A percentile compares a stretch with the other conserved stretches of the same genome.
Evolutionary conservation across 1,140 invertebrate genomes (phyloP).

Genomic region (Trypoxylus dichotomus): DNA sequence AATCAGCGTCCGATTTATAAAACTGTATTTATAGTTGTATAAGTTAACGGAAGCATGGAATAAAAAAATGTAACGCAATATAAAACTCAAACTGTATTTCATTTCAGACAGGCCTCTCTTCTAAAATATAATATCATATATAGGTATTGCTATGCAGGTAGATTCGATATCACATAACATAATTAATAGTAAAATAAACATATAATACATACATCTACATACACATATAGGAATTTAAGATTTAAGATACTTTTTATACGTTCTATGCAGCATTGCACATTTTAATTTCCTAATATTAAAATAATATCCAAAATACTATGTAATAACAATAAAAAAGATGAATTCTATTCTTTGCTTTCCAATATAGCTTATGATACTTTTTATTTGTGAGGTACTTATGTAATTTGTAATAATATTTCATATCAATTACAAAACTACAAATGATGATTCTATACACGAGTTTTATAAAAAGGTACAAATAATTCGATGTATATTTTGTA

Average conservation of each 20-base stretch:
- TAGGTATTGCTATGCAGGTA: slow-evolving; percentile 6
- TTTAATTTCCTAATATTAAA: neutral
- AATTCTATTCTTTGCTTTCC: slow-evolving; percentile 13
- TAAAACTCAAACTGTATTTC: neutral
- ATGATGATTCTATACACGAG: neutral
- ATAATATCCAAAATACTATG: neutral
- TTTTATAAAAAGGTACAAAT: slow-evolving; percentile 33
- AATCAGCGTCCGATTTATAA: no score
- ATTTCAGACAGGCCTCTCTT: neutral
- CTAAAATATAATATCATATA: neutral
- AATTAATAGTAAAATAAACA: neutral
- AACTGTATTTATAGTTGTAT: neutral
- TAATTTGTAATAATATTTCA: neutral
- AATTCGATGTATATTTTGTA: slow-evolving; percentile 34
- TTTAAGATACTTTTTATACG: neutral
- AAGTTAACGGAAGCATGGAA: neutral
- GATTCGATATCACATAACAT: slow-evolving; percentile 1
- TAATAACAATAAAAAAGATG: neutral
- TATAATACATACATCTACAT: neutral
- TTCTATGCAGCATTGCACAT: neutral
- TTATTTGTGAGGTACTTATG: slow-evolving; percentile 8
- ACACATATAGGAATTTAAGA: neutral
- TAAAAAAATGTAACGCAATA: neutral
- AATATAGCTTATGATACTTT: slow-evolving; percentile 9
- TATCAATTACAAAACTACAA: slow-evolving; percentile 14